These are phyloP conservation scores for Saccostrea echinata DNA, from an alignment of 1,140 invertebrate genomes.

Conservation along the genomic window DNA sequence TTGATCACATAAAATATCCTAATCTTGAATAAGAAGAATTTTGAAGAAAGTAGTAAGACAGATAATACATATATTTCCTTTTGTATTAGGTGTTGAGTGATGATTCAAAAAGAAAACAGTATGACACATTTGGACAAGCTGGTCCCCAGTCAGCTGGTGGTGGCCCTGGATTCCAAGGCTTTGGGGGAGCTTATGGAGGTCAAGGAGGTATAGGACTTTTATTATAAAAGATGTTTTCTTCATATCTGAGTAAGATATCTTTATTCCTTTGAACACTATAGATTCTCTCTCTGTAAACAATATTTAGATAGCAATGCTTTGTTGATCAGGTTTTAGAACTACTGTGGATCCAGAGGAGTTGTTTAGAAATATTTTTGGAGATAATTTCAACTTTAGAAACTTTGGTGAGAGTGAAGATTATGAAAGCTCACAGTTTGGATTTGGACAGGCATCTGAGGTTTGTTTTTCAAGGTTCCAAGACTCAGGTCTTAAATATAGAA, in stretches of 20 bases:
- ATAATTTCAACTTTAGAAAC: constrained; percentile 60
- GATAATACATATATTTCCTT: neutral
- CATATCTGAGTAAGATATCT: too few relatives aligned
- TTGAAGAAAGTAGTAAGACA: too few relatives aligned
- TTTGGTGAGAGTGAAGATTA: constrained; percentile 87
- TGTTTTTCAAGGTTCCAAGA: constrained; percentile 45
- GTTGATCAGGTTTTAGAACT: constrained; percentile 82
- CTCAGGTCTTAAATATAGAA: too few relatives aligned
- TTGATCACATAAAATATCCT: too few relatives aligned
- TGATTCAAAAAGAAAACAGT: constrained; percentile 93
- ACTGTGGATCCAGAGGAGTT: constrained; percentile 97
- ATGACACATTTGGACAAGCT: constrained; percentile 93
- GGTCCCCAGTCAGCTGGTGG: constrained; percentile 68
- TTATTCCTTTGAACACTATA: too few relatives aligned
- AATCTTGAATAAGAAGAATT: neutral
- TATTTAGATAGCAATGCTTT: too few relatives aligned
- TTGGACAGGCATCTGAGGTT: constrained; percentile 94
- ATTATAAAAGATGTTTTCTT: constrained; percentile 56
- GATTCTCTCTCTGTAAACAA: too few relatives aligned
- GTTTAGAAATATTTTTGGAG: constrained; percentile 86
- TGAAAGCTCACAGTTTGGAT: constrained; percentile 92
- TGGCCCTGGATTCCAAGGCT: constrained; percentile 13
- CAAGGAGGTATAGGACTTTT: neutral
- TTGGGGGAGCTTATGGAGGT: neutral
- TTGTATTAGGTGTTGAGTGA: constrained; percentile 90